A percentile compares a stretch with the other conserved stretches of the same genome.
Evolutionary conservation across 2,888 invertebrate species (phyloP).

Genomic region (Cyclophora punctaria): DNA sequence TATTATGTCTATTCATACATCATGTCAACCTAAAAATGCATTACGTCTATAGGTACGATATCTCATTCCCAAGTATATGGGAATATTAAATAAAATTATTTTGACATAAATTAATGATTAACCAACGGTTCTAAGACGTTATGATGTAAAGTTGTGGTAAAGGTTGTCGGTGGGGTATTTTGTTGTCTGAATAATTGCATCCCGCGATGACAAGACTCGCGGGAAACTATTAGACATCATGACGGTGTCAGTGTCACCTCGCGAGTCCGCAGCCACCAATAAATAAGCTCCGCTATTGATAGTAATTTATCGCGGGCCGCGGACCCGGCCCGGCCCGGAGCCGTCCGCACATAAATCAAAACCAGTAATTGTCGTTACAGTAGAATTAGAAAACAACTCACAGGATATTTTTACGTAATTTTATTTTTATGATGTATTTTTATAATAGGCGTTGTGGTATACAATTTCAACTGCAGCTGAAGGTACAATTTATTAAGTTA

Average conservation of each 20-base stretch:
- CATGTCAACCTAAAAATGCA: too few species aligned
- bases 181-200: slow-evolving; percentile 15
- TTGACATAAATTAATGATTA: too few species aligned
- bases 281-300: slow-evolving; percentile 10
- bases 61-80: too few species aligned
- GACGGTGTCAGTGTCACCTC: not conserved
- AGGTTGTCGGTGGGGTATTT: too few species aligned
- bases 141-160: too few species aligned
- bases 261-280: not conserved
- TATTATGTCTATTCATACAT: too few species aligned
- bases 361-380: slow-evolving; percentile 14
- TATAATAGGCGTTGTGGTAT: too few species aligned
- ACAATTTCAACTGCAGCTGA: too few species aligned
- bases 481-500: too few species aligned
- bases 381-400: not conserved
- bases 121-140: too few species aligned
- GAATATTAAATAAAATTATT: too few species aligned
- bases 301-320: slow-evolving; percentile 18
- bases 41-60: too few species aligned
- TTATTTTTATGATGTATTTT: not conserved
- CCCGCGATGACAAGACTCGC: slow-evolving; percentile 10
- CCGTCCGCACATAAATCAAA: slow-evolving; percentile 15
- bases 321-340: slow-evolving; percentile 3
- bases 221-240: slow-evolving; percentile 12
- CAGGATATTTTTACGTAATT: not conserved